These are phyloP conservation scores for Hypolimnas misippus DNA, from an alignment of 2,888 invertebrate species.

Conservation along the genomic window DNA sequence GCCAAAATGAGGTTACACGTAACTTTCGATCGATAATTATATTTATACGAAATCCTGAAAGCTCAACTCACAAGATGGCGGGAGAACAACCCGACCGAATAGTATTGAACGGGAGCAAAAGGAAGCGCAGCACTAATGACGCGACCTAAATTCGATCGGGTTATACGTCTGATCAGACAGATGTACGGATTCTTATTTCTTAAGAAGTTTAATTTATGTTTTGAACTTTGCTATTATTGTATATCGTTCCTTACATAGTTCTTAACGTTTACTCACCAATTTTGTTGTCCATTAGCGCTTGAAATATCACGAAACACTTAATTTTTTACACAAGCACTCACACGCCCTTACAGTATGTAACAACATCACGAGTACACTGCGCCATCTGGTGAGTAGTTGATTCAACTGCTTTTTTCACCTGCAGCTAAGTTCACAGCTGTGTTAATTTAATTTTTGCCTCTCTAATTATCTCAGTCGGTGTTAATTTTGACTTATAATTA, in stretches of 20 bases:
- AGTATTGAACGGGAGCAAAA: conserved; percentile 53
- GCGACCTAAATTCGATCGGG: conserved; percentile 70
- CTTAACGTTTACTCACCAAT: conserved; percentile 71
- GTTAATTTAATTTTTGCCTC: conserved; percentile 64
- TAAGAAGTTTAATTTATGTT: conserved; percentile 65
- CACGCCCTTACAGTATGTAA: conserved; percentile 81
- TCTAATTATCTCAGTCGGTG: conserved; percentile 49
- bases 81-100: conserved; percentile 68
- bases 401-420: conserved; percentile 52
- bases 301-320: conserved; percentile 79
- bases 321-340: conserved; percentile 81
- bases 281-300: conserved; percentile 68
- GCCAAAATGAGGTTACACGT: conserved; percentile 65
- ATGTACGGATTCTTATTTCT: conserved; percentile 75
- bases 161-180: conserved; percentile 77
- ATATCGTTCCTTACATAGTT: conserved; percentile 45
- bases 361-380: conserved; percentile 82
- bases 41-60: conserved; percentile 78
- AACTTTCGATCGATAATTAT: conserved; percentile 76
- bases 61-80: conserved; percentile 80
- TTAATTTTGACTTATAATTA: conserved; percentile 49
- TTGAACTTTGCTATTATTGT: conserved; percentile 51
- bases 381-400: conserved; percentile 71
- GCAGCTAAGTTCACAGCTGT: conserved; percentile 64
- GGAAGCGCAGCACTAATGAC: conserved; percentile 57